These are phyloP conservation scores for Pogonocherus hispidulus DNA, from an alignment of 2,888 invertebrate species.

Conservation along the genomic window DNA sequence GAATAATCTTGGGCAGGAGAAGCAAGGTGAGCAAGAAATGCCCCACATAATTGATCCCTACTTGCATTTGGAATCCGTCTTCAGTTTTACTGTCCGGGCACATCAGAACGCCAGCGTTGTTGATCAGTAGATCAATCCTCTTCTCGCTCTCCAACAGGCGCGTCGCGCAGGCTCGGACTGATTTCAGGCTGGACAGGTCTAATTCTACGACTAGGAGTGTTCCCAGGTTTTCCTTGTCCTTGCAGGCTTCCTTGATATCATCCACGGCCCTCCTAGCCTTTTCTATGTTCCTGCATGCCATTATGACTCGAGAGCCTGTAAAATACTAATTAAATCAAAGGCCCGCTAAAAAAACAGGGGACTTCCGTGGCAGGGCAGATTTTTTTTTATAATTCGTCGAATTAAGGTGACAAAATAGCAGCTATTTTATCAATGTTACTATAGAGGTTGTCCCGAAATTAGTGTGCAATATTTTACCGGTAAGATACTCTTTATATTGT, in stretches of 20 bases:
- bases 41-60: conserved; percentile 81
- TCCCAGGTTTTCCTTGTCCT: conserved; percentile 56
- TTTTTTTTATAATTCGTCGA: no score
- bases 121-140: conserved; percentile 75
- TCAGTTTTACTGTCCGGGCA: conserved; percentile 69
- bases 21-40: no score
- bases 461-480: no score
- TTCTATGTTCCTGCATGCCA: conserved; percentile 72
- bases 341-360: no score
- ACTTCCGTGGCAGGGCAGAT: no score
- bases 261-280: conserved; percentile 72
- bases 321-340: no score
- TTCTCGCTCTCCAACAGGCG: conserved; percentile 69
- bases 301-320: conserved; percentile 71
- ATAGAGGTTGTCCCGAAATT: no score
- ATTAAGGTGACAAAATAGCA: no score
- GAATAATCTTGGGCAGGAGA: no score
- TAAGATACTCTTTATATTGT: no score
- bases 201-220: no score
- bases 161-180: conserved; percentile 70
- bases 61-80: conserved; percentile 76
- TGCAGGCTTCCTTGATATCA: conserved; percentile 68
- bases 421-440: no score
- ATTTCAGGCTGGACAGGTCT: conserved; percentile 71
- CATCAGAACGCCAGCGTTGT: conserved; percentile 77